These are phyloP conservation scores for Drosophila mettleri DNA, from an alignment of 2,888 invertebrate species.

Conservation along the genomic window DNA sequence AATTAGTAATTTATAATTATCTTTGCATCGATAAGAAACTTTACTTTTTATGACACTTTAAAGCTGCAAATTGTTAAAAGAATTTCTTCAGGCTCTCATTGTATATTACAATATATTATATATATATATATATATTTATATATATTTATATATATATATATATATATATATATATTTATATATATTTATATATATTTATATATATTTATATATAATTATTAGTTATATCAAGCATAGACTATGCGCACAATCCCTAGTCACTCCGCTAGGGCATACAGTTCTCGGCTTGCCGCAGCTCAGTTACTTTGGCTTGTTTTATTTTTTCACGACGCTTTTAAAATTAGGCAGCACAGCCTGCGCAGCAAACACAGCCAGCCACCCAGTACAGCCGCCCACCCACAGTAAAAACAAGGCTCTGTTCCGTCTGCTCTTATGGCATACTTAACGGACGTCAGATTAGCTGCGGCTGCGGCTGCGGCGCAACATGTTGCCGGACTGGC, in stretches of 20 bases:
- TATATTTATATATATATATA: no score
- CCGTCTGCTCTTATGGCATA: slow-evolving; percentile 41
- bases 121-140: background rate
- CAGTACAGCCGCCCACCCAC: slow-evolving; percentile 1
- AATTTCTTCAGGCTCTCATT: no score
- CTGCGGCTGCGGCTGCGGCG: slow-evolving; percentile 47
- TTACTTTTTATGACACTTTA: no score
- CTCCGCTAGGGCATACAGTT: background rate
- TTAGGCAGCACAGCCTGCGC: slow-evolving; percentile 34
- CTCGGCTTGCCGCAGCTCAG: background rate
- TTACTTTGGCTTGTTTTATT: slow-evolving; percentile 8
- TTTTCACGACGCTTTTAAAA: slow-evolving; percentile 36
- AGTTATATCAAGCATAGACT: background rate
- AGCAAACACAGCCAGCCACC: slow-evolving; percentile 5
- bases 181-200: background rate
- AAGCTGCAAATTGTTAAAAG: background rate
- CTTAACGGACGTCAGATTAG: slow-evolving; percentile 56
- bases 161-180: background rate
- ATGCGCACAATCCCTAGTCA: background rate
- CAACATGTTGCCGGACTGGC: slow-evolving; percentile 45
- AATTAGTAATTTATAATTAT: no score
- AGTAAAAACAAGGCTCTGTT: slow-evolving; percentile 12
- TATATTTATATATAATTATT: background rate
- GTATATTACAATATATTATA: background rate
- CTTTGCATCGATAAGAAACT: no score